A percentile compares a stretch with the other conserved stretches of the same genome.
phyloP scores from a whole-genome alignment of 2,888 invertebrate genomes.

The Campoplex capitator region DNA sequence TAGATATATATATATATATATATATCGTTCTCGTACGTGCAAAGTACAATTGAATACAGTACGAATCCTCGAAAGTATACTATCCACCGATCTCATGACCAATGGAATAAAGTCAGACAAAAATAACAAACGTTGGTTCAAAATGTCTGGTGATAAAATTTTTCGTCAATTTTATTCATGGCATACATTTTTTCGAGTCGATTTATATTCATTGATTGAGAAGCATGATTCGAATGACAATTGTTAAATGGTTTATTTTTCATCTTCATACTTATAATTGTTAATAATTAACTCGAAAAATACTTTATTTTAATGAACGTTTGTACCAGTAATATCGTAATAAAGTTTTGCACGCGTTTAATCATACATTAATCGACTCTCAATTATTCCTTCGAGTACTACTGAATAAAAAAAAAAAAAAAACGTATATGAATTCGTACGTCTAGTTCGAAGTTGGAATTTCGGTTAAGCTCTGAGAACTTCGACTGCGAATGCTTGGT shows the following conservation, averaged over 20 bases:
- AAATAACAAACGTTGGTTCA: not conserved
- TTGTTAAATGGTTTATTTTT: not conserved
- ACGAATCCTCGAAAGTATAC: constrained; percentile 2
- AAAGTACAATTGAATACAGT: constrained; percentile 6
- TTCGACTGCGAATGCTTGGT: not conserved
- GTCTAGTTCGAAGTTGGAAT: not conserved
- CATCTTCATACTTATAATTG: too few species aligned
- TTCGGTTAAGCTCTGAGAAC: not conserved
- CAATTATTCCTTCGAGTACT: not conserved
- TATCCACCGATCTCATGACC: not conserved
- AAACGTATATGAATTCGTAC: not conserved
- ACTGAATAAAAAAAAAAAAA: not conserved
- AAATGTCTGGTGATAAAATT: not conserved
- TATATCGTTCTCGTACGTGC: not conserved
- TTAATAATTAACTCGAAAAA: too few species aligned
- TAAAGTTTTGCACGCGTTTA: not conserved
- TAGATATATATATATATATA: not conserved
- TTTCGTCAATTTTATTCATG: not conserved
- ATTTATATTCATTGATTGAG: not conserved
- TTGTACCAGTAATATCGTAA: too few species aligned
- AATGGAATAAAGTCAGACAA: not conserved
- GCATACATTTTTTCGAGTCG: too few species aligned
- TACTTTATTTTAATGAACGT: too few species aligned
- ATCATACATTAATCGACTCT: not conserved
- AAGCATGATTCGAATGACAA: not conserved